A percentile compares a stretch with the other conserved stretches of the same genome.
These are phyloP conservation scores for Phasianus colchicus DNA, from an alignment of 2,113 vertebrate species.

Conservation along the genomic window DNA sequence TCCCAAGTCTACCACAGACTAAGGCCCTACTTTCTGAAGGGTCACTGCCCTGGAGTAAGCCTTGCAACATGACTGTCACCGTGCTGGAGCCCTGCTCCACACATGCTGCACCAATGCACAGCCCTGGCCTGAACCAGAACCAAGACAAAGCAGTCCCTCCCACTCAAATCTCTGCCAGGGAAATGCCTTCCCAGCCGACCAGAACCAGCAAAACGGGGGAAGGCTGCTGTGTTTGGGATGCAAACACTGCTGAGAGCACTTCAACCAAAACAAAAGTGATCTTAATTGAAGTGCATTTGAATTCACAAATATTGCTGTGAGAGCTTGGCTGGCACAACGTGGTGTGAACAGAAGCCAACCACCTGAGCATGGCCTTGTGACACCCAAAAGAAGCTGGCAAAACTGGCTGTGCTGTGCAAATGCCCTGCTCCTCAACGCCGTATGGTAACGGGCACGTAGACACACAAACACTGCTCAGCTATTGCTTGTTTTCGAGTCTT, in stretches of 20 bases:
- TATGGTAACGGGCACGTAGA: neutral
- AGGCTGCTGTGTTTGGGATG: slow-evolving; percentile 12
- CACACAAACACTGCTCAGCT: neutral
- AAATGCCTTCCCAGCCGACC: neutral
- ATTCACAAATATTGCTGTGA: neutral
- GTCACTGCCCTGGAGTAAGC: neutral
- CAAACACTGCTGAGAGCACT: neutral
- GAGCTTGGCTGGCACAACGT: neutral
- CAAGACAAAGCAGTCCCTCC: neutral
- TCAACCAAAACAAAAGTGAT: neutral
- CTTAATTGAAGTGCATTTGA: neutral
- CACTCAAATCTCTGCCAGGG: neutral
- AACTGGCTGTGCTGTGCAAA: slow-evolving; percentile 45
- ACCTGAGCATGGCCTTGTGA: slow-evolving; percentile 35
- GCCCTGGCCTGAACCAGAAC: neutral
- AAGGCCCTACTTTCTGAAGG: neutral
- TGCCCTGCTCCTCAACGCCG: neutral
- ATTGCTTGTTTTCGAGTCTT: neutral
- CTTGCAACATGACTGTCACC: neutral
- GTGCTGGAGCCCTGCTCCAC: neutral
- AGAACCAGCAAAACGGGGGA: neutral
- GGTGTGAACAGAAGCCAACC: neutral
- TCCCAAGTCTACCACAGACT: neutral
- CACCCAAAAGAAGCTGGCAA: slow-evolving; percentile 24
- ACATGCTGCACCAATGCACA: neutral